A percentile compares a stretch with the other conserved stretches of the same genome.
Evolutionary conservation across 1,140 invertebrate genomes (phyloP).

Genomic region (Pseudomyrmex dendroicus): DNA sequence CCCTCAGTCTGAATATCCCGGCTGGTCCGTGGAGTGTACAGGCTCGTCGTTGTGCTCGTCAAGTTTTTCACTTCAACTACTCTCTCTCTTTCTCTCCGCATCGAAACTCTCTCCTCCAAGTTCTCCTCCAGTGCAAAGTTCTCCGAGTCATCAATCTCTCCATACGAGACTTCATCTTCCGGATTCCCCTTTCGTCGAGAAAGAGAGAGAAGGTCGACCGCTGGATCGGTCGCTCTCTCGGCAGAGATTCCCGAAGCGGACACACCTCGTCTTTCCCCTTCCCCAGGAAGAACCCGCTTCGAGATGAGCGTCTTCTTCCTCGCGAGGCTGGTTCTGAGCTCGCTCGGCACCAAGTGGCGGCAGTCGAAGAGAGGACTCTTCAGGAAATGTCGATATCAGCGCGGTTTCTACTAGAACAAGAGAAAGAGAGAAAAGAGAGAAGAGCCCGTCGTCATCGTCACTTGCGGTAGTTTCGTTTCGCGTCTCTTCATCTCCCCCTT

Average conservation of each 20-base stretch:
- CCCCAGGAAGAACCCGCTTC: neutral
- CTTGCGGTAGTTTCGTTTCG: neutral
- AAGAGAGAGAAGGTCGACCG: constrained; percentile 6
- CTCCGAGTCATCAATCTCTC: neutral
- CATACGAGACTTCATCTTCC: neutral
- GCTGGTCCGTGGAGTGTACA: constrained; percentile 65
- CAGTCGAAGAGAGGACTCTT: constrained; percentile 71
- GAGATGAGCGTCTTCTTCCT: constrained; percentile 78
- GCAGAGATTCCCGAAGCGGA: neutral
- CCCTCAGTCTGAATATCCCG: constrained; percentile 67
- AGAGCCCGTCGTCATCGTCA: no score
- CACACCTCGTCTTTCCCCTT: neutral
- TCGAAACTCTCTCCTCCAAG: neutral
- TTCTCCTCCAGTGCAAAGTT: no score
- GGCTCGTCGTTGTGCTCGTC: constrained; percentile 20
- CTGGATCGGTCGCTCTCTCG: constrained; percentile 6
- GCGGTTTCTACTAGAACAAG: constrained; percentile 75
- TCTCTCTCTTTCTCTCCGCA: neutral
- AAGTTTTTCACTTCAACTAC: neutral
- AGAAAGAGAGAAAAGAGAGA: no score
- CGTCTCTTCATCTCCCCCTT: neutral
- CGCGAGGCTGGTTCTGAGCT: constrained; percentile 72
- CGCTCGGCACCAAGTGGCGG: constrained; percentile 72
- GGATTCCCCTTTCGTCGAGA: neutral
- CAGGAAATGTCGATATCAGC: constrained; percentile 76